These are phyloP conservation scores for Chlamydotis undulata DNA, from an alignment of 2,113 vertebrate genomes.

Conservation along the genomic window DNA sequence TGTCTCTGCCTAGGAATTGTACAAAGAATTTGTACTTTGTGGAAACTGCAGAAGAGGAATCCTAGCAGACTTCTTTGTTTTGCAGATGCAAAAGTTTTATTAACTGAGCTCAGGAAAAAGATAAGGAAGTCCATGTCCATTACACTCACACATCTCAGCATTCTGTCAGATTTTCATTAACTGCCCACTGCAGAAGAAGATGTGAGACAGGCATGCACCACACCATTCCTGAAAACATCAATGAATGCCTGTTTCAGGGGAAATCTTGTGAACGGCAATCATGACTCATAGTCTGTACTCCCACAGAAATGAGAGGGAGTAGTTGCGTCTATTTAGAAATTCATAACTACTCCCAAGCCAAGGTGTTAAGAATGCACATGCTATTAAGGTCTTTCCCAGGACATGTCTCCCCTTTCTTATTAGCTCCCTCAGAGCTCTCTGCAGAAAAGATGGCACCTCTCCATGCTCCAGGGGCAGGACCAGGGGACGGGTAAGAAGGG, in stretches of 20 bases:
- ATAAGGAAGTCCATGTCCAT: not conserved
- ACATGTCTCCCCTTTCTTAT: not conserved
- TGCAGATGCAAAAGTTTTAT: not conserved
- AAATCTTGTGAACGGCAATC: not conserved
- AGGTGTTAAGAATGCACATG: not conserved
- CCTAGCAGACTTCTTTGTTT: not conserved
- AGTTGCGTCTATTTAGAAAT: not conserved
- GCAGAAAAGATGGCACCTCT: not conserved
- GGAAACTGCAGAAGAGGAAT: not conserved
- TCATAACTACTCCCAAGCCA: not conserved
- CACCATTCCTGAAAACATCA: not conserved
- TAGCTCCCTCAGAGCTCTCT: not conserved
- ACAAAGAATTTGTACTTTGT: not conserved
- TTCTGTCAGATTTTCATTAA: not conserved
- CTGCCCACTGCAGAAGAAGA: not conserved
- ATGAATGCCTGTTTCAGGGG: fast-evolving
- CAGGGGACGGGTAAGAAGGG: fast-evolving
- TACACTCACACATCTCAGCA: not conserved
- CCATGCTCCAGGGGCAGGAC: fast-evolving
- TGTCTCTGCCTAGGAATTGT: not conserved
- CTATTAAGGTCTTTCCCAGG: not conserved
- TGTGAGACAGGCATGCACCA: not conserved
- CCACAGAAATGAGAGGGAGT: not conserved
- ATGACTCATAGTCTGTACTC: not conserved
- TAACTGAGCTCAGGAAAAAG: not conserved